Evolutionary conservation across 1,140 invertebrate genomes (phyloP), one percentile per base, ranked within the genome.

Genomic region (Trypoxylus dichotomus): DNA sequence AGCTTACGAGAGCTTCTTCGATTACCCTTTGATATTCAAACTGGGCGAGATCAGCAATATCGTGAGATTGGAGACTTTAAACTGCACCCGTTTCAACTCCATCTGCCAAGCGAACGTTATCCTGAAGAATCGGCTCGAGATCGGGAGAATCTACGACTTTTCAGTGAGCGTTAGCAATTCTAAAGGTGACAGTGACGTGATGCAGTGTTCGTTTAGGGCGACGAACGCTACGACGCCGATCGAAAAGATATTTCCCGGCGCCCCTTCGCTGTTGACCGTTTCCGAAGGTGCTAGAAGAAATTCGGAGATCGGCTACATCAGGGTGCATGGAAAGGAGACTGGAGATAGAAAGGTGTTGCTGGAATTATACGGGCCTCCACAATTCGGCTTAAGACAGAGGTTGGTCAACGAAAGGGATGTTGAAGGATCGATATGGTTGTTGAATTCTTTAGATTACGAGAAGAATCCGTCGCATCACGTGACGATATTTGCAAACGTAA

Each of bases 71-170:
- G 93, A 94, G 85, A 91, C 92, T 80, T 89, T 95, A 25, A 93
- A 94, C 43, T 96, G 94, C 87, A 93, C 91, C 19, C 89, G 92
- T 74, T 94, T 94, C 87, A 93, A 94, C 86, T 94, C 93, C 25
- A 91, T 94, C 7, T 95, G 94, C 85, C 93, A 95, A 84, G 94
- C 94, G 13, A 95, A 96, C 85, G 92, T 96, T 73, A 91, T 95
- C 74, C 87, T 96, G 75, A 91, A 91, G 76, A 89, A 91, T 79
- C 88, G 91, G 54, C 85, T 96, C 79, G 92, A 93, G 83, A 89
- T 92, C 1, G 93, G 93, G 8, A 90, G 94, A 74, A 92, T 93
- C 81, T 94, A 95, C 85, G 94, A 96, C 87, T 95, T 95, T 86
- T 86, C 89, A 76, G 90, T 96, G 71, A 91, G 91, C 37, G 94